A percentile compares a stretch with the other conserved stretches of the same genome.
These are phyloP conservation scores for Watsonalla binaria DNA, from an alignment of 2,888 invertebrate genomes.

Conservation along the genomic window DNA sequence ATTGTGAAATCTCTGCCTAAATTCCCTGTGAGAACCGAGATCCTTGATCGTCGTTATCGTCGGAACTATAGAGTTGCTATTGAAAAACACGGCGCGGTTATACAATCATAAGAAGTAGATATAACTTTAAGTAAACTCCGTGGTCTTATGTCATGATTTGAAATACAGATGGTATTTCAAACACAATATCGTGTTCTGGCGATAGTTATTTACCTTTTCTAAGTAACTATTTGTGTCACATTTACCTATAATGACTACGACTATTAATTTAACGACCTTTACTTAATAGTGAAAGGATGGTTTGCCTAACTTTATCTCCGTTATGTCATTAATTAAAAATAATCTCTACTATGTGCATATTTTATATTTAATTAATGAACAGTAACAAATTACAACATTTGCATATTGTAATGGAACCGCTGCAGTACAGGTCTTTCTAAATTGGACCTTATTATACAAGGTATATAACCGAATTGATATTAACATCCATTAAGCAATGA, in stretches of 20 bases:
- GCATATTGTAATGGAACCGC: slow-evolving; percentile 7
- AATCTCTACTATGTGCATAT: neutral
- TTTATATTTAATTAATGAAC: neutral
- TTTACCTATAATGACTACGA: neutral
- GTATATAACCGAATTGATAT: neutral
- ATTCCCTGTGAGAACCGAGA: too few relatives aligned
- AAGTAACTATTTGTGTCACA: neutral
- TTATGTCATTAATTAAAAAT: slow-evolving; percentile 2
- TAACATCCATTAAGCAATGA: neutral
- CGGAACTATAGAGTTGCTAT: too few relatives aligned
- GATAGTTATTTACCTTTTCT: slow-evolving; percentile 4
- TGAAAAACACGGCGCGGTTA: too few relatives aligned
- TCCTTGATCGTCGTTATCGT: too few relatives aligned
- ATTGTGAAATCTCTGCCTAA: too few relatives aligned
- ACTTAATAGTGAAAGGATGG: neutral
- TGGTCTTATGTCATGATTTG: too few relatives aligned
- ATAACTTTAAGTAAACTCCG: too few relatives aligned
- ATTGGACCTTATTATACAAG: neutral
- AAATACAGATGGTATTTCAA: too few relatives aligned
- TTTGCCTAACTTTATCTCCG: neutral
- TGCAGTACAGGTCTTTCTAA: slow-evolving; percentile 3
- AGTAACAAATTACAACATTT: slow-evolving; percentile 1
- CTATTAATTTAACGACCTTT: neutral
- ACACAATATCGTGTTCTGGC: slow-evolving; percentile 9
- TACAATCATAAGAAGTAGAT: too few relatives aligned